Evolutionary conservation across 2,797 vertebrate genomes (phyloP).

Genomic region (Nasua narica): DNA sequence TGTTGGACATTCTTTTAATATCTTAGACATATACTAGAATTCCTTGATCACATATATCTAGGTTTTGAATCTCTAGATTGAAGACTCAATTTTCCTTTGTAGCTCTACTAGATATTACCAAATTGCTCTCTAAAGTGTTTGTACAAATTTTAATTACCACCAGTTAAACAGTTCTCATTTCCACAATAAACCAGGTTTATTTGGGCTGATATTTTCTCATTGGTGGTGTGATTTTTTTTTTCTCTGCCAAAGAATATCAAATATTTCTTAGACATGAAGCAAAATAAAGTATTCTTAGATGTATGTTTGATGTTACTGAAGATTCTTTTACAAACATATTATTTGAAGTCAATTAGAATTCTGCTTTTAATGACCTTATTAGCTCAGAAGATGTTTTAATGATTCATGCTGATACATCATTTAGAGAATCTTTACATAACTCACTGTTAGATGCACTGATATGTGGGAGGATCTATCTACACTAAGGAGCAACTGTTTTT

Average conservation of each 20-base stretch:
- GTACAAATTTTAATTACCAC: not conserved
- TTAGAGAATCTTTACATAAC: not conserved
- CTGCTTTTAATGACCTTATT: conserved; percentile 16
- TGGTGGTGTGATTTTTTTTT: not conserved
- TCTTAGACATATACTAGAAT: not conserved
- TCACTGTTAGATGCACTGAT: not conserved
- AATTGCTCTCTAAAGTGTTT: not conserved
- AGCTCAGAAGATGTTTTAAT: not conserved
- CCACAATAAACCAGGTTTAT: not conserved
- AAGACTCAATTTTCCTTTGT: not conserved
- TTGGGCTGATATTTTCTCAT: not conserved
- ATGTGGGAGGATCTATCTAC: not conserved
- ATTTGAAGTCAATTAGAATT: not conserved
- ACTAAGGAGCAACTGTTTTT: not conserved
- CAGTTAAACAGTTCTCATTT: not conserved
- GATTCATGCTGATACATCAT: not conserved
- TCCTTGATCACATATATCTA: not conserved
- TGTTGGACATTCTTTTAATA: not conserved
- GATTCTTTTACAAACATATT: not conserved
- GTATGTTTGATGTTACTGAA: not conserved
- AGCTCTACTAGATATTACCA: not conserved
- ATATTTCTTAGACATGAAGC: not conserved
- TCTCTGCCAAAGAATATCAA: not conserved
- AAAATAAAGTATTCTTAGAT: not conserved
- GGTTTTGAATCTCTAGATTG: not conserved